Percentiles rank a stretch among this genome's conserved stretches.
Evolutionary conservation across 1,140 invertebrate genomes (phyloP).

Genomic region (Magallana gigas): DNA sequence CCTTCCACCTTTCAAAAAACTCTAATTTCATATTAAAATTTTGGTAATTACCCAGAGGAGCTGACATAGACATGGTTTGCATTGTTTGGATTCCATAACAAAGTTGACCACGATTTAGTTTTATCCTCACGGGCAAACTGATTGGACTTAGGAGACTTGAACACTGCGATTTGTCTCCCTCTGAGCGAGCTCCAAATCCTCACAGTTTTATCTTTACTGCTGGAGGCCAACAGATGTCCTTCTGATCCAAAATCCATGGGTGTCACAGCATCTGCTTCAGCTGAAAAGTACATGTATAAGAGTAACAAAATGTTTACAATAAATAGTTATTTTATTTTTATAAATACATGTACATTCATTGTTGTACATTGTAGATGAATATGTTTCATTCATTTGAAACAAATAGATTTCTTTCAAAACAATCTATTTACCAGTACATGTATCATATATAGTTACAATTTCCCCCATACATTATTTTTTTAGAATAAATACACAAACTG

Average conservation of each 20-base stretch:
- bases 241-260: constrained; percentile 47
- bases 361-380: too few species aligned
- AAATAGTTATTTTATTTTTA: too few species aligned
- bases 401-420: not conserved
- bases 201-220: constrained; percentile 69
- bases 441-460: not conserved
- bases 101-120: constrained; percentile 75
- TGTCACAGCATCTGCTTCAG: not conserved
- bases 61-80: constrained; percentile 59
- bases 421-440: too few species aligned
- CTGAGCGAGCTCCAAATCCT: constrained; percentile 66
- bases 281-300: not conserved
- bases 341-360: not conserved
- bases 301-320: too few species aligned
- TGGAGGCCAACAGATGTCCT: constrained; percentile 65
- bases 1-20: not conserved
- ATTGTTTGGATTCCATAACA: constrained; percentile 80
- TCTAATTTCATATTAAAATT: too few species aligned
- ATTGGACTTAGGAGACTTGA: constrained; percentile 59
- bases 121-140: constrained; percentile 42
- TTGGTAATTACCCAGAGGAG: constrained; percentile 55
- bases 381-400: too few species aligned
- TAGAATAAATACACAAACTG: too few species aligned
- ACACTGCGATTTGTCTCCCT: constrained; percentile 53
- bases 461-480: not conserved